These are phyloP conservation scores for Aphidoletes aphidimyza DNA, from an alignment of 2,888 invertebrate species.

Conservation along the genomic window DNA sequence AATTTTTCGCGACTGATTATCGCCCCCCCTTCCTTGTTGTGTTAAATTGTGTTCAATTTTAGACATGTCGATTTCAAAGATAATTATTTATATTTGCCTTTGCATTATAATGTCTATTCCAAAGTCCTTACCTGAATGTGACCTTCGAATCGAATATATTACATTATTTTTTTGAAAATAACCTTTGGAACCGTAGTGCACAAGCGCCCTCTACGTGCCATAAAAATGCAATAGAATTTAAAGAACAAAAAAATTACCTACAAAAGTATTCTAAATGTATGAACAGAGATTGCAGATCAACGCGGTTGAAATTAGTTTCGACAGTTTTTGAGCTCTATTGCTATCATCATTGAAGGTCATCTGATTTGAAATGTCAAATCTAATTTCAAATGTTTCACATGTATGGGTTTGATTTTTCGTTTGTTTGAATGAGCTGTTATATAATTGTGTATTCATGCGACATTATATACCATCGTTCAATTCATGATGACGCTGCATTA, in stretches of 20 bases:
- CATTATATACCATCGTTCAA: not conserved
- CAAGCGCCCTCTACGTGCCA: not conserved
- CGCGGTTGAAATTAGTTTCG: not conserved
- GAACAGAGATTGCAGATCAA: not conserved
- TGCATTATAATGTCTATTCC: not conserved
- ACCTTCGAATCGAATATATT: not conserved
- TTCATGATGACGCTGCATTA: conserved; percentile 24
- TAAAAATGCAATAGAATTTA: not conserved
- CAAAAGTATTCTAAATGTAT: not conserved
- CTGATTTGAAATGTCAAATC: conserved; percentile 27
- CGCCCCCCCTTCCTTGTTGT: too few species aligned
- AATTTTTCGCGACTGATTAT: too few species aligned
- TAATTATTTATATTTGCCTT: too few species aligned
- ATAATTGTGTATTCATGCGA: not conserved
- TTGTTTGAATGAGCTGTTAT: not conserved
- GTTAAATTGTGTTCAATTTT: too few species aligned
- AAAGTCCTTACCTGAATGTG: not conserved
- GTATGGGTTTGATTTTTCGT: not conserved
- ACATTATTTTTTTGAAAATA: too few species aligned
- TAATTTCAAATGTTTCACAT: conserved; percentile 34
- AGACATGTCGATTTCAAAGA: too few species aligned
- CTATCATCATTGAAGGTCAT: conserved; percentile 25
- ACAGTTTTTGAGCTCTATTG: not conserved
- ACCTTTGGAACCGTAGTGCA: not conserved
- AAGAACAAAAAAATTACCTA: too few species aligned